These are phyloP conservation scores for Luffia ferchaultella DNA, from an alignment of 2,888 invertebrate genomes.

Conservation along the genomic window DNA sequence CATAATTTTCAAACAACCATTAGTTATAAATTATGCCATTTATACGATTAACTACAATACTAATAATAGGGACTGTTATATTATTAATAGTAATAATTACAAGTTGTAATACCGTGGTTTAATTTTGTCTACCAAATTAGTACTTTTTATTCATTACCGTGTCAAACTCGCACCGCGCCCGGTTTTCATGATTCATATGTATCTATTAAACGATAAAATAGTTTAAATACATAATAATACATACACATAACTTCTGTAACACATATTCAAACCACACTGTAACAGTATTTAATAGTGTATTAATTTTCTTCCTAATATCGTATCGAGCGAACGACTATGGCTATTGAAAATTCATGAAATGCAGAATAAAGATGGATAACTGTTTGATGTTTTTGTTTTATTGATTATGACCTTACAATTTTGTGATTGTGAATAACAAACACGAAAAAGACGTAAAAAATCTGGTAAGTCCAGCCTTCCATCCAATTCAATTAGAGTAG, in stretches of 20 bases:
- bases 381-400: constrained; percentile 58
- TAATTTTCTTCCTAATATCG: constrained; percentile 60
- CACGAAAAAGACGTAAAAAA: constrained; percentile 12
- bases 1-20: no score
- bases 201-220: constrained; percentile 52
- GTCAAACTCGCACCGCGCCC: constrained; percentile 54
- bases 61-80: no score
- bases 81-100: no score
- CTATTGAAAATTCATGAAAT: constrained; percentile 58
- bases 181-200: constrained; percentile 63
- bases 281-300: constrained; percentile 62
- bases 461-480: no score
- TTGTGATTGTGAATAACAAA: no score
- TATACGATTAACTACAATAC: no score
- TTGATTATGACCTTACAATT: constrained; percentile 22
- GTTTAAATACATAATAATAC: constrained; percentile 44
- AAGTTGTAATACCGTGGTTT: no score
- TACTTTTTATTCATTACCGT: no score
- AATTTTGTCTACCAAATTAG: no score
- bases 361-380: constrained; percentile 65
- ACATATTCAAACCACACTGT: constrained; percentile 65
- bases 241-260: constrained; percentile 55
- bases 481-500: no score
- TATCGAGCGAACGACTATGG: constrained; percentile 62
- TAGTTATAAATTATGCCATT: no score